These are phyloP conservation scores for Cyclophora albipunctata DNA, from an alignment of 2,888 invertebrate species.

Conservation along the genomic window DNA sequence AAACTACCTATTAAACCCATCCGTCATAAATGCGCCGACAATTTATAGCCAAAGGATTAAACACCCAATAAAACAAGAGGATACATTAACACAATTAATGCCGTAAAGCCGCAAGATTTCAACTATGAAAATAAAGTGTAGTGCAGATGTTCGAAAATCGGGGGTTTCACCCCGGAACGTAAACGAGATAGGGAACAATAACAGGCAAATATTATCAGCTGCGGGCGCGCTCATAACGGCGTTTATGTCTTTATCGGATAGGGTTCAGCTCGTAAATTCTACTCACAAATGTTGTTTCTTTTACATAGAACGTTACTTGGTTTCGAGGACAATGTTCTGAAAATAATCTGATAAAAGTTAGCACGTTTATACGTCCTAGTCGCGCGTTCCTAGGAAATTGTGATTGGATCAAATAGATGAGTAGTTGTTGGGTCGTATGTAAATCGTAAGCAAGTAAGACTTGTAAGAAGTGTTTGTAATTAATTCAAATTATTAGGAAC, in stretches of 20 bases:
- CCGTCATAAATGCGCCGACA: no score
- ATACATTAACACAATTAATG: no score
- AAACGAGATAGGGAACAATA: slow-evolving; percentile 42
- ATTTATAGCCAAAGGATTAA: no score
- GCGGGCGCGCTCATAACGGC: slow-evolving; percentile 39
- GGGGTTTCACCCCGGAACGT: slow-evolving; percentile 20
- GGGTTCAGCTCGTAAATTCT: slow-evolving; percentile 24
- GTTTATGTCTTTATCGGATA: slow-evolving; percentile 45
- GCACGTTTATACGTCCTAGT: not conserved
- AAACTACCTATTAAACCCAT: no score
- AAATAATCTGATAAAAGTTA: slow-evolving; percentile 6
- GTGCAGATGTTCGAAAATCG: slow-evolving; percentile 16
- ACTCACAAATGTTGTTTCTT: slow-evolving; percentile 17
- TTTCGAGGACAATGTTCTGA: slow-evolving; percentile 14
- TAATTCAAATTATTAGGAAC: no score
- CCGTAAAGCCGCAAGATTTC: no score
- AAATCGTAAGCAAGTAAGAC: no score
- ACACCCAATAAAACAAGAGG: no score
- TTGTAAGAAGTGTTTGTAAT: no score
- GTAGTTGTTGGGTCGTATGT: no score
- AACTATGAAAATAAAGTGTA: slow-evolving; percentile 2
- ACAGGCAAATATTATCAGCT: slow-evolving; percentile 43
- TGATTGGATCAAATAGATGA: no score
- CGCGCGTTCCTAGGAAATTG: no score
- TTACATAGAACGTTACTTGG: slow-evolving; percentile 6